Base-by-base conservation (phyloP, 1,140 invertebrate genomes). In the Hylaeus anthracinus region DNA sequence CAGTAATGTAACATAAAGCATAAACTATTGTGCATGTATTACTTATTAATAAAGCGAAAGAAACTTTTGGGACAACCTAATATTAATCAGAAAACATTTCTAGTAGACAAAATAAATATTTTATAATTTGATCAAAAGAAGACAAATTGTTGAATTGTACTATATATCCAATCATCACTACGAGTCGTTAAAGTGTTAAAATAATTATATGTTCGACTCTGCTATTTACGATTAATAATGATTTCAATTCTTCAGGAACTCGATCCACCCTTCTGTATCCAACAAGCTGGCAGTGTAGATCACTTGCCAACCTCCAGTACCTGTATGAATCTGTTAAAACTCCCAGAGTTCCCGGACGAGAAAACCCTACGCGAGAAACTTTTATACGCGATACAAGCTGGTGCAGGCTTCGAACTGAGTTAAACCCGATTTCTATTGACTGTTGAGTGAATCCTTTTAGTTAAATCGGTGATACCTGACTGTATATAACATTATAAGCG, bases 321-420 rank as follows among this genome's bases (percentile, higher is more conserved):
- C 15, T 99, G 99, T 92, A 98, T 99, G 96, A 99, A 99, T 95
- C 95, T 99, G 61, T 93, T 99, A 15, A 99, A 99, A 93, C 94
- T 99, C 78, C 98, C 98, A 0, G 97, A 98, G 87, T 98, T 98
- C 90, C 95, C 95, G 61, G 96, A 97, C 77, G 96, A 97, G 90
- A 95, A 95, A 76, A 95, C 95, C 75, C 93, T 99, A 81, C 95
- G 95, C 80, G 96, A 97, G 75, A 99, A 99, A 93, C 94, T 99
- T 58, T 91, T 98, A 1, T 98, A 99, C 91, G 98, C 98, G 43
- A 98, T 99, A 90, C 97, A 99, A 94, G 97, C 98, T 72, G 97
- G 97, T 85, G 96, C 98, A 72, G 99, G 98, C 61, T 99, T 99
- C 95, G 98, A 99, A 94, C 95, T 99, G 43, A 99, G 97, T 92